These are phyloP conservation scores for Salvelinus alpinus DNA, from an alignment of 2,113 vertebrate genomes.

Conservation along the genomic window DNA sequence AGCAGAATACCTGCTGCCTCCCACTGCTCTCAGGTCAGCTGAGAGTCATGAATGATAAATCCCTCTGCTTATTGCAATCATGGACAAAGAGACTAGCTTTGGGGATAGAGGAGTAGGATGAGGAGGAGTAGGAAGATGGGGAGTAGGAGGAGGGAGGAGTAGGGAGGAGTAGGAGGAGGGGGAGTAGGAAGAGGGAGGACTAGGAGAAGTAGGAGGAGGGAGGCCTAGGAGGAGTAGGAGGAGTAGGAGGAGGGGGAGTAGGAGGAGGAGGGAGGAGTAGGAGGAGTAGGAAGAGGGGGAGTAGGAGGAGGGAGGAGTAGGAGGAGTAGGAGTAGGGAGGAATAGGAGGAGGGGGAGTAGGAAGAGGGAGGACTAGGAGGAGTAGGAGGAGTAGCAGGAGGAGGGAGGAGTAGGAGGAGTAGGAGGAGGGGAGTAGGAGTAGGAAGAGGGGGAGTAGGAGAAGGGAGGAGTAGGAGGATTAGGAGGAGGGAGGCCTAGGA, in stretches of 20 bases:
- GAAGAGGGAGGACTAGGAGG: not conserved
- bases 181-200: not conserved
- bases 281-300: not conserved
- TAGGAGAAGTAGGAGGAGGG: not conserved
- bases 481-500: too few relatives aligned
- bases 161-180: constrained; percentile 6
- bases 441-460: too few relatives aligned
- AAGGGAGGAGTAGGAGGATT: too few relatives aligned
- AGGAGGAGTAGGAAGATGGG: not conserved
- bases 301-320: too few relatives aligned
- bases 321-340: too few relatives aligned
- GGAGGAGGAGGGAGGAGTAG: too few relatives aligned
- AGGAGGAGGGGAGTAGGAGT: too few relatives aligned
- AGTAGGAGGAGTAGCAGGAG: not conserved
- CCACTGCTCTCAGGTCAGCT: not conserved
- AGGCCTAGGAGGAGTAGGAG: not conserved
- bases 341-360: not conserved
- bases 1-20: not conserved
- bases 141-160: not conserved
- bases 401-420: too few relatives aligned
- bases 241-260: too few relatives aligned
- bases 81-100: not conserved
- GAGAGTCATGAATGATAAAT: constrained; percentile 4
- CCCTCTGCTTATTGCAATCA: constrained; percentile 6
- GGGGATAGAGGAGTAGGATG: not conserved